Conservation (phyloP, 2,113 vertebrate species). For the Callithrix jacchus region DNA sequence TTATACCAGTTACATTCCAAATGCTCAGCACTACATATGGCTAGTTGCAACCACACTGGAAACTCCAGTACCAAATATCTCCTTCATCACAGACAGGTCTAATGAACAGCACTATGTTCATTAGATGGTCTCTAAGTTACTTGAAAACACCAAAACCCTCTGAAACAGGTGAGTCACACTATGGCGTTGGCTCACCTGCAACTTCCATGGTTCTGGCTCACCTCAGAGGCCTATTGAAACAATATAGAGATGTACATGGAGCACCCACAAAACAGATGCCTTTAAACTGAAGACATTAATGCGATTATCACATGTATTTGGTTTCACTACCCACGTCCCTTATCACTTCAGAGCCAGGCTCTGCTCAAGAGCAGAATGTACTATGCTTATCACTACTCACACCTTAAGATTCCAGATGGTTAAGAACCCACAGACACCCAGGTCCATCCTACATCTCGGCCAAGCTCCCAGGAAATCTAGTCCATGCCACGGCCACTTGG, state of each 20-base stretch:
- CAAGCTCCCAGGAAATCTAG: background rate
- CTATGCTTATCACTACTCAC: background rate
- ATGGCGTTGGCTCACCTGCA: background rate
- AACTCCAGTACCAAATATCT: background rate
- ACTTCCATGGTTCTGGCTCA: background rate
- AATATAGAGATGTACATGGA: rapidly evolving
- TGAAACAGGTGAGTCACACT: background rate
- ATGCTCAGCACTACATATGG: background rate
- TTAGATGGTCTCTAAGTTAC: background rate
- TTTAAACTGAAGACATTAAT: background rate
- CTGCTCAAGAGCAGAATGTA: background rate
- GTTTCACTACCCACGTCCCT: background rate
- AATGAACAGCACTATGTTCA: too few relatives aligned
- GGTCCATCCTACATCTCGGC: background rate
- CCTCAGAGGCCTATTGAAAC: background rate
- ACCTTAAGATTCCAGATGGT: background rate
- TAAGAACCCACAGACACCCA: background rate
- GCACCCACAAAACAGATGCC: background rate
- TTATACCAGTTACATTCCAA: background rate
- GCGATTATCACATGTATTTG: background rate
- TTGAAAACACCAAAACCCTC: background rate
- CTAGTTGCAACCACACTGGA: rapidly evolving
- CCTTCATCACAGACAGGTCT: background rate
- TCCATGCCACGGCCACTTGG: rapidly evolving
- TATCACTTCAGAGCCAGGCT: background rate